phyloP scores from a whole-genome alignment of 2,113 vertebrate genomes.

The Zosterops pallidus region DNA sequence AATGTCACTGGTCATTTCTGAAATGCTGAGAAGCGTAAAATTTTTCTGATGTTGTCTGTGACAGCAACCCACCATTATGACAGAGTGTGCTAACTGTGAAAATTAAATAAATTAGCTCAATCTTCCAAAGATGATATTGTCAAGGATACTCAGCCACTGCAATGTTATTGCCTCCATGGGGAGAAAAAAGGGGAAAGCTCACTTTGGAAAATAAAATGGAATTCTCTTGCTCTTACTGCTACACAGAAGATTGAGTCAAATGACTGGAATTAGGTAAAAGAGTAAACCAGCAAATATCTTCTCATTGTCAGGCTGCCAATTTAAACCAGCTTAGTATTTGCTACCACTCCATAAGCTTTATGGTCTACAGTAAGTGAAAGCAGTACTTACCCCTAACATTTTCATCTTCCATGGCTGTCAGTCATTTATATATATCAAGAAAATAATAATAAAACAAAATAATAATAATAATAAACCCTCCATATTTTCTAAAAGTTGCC shows the following conservation, averaged over 20 bases:
- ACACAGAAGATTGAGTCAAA: background rate
- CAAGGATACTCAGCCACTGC: background rate
- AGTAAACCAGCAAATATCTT: background rate
- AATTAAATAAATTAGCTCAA: conserved; percentile 77
- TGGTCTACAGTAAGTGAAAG: background rate
- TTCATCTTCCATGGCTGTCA: background rate
- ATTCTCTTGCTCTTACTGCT: background rate
- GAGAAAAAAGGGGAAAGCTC: background rate
- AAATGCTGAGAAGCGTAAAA: conserved; percentile 47
- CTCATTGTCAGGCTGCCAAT: background rate
- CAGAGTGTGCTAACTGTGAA: conserved; percentile 66
- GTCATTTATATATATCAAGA: background rate
- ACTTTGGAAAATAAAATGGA: background rate
- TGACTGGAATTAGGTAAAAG: background rate
- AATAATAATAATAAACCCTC: no score
- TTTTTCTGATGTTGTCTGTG: conserved; percentile 62
- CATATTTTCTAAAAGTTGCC: background rate
- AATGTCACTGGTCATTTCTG: conserved; percentile 17
- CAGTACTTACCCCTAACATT: background rate
- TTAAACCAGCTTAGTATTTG: background rate
- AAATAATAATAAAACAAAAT: background rate
- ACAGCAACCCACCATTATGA: background rate
- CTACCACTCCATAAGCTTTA: background rate
- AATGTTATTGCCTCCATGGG: background rate
- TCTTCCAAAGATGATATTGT: conserved; percentile 33